Percentiles rank a stretch among this genome's conserved stretches.
Evolutionary conservation across 2,888 invertebrate species (phyloP).

Genomic region (Escarpia spicata): DNA sequence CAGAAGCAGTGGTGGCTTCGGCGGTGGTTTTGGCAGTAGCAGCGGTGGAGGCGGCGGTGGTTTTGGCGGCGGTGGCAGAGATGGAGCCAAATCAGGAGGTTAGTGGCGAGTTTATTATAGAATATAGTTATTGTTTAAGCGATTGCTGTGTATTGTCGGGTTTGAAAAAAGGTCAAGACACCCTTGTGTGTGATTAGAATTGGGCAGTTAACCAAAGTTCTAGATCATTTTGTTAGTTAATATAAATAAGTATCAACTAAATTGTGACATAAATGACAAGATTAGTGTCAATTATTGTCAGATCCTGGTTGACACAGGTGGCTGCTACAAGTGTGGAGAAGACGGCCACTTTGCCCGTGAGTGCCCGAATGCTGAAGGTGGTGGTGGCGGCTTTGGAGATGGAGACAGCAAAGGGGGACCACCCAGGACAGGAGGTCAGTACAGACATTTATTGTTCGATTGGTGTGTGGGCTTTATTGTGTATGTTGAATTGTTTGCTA

Average conservation of each 20-base stretch:
- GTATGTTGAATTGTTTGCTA: no score
- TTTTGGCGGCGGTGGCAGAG: conserved; percentile 37
- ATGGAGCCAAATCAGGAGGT: conserved; percentile 22
- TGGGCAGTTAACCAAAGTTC: no score
- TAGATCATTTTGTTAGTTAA: no score
- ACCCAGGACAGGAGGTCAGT: conserved; percentile 14
- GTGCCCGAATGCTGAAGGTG: conserved; percentile 44
- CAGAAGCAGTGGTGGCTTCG: conserved; percentile 19
- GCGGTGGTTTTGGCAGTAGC: conserved; percentile 46
- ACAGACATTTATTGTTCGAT: neutral
- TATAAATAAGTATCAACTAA: neutral
- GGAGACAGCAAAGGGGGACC: neutral
- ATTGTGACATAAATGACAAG: neutral
- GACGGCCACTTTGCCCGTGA: conserved; percentile 55
- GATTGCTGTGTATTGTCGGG: no score
- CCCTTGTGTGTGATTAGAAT: no score
- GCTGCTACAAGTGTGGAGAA: conserved; percentile 52
- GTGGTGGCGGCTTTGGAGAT: neutral
- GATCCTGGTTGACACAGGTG: neutral
- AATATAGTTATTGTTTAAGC: no score
- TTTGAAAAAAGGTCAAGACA: no score
- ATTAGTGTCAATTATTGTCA: neutral
- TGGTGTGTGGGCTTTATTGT: no score
- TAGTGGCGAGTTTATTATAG: neutral
- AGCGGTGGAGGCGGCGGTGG: conserved; percentile 41